These are phyloP conservation scores for Zoanthus sansibaricus DNA, from an alignment of 92 coral and sea anemone genomes.

Conservation along the genomic window DNA sequence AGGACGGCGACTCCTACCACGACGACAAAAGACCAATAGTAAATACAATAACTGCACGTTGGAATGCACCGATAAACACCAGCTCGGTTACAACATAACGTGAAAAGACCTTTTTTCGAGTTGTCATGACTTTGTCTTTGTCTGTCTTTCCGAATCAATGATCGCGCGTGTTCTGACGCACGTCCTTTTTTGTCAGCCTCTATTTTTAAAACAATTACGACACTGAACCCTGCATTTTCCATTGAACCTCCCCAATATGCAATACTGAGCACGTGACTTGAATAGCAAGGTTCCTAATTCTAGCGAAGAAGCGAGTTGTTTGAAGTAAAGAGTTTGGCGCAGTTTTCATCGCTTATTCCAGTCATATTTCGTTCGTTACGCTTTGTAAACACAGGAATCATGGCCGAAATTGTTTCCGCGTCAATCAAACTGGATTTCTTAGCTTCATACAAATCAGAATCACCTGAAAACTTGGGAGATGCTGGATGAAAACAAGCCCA, in stretches of 20 bases:
- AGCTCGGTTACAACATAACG: too few species aligned
- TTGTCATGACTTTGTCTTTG: constrained; percentile 8
- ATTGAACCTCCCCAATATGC: constrained; percentile 32
- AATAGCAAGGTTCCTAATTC: constrained; percentile 1
- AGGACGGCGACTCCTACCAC: too few species aligned
- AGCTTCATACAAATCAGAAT: constrained; percentile 24
- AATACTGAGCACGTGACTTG: constrained; percentile 30
- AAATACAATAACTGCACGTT: too few species aligned
- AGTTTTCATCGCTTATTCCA: constrained; percentile 25
- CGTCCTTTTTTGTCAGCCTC: constrained; percentile 4
- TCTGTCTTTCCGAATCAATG: constrained; percentile 37
- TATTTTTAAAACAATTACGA: constrained; percentile 26
- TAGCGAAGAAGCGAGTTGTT: constrained; percentile 32
- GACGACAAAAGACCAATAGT: too few species aligned
- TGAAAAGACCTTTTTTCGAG: too few species aligned
- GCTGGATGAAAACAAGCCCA: constrained; percentile 37
- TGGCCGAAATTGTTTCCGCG: constrained; percentile 34
- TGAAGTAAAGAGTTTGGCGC: constrained; percentile 25
- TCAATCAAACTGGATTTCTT: constrained; percentile 29
- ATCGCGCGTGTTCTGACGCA: constrained; percentile 33
- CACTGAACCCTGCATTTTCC: constrained; percentile 34
- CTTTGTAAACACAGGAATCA: constrained; percentile 36
- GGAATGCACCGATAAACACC: too few species aligned
- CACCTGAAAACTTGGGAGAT: constrained; percentile 37
- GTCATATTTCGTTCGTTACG: constrained; percentile 37